phyloP scores from a whole-genome alignment of 2,888 invertebrate species.

The Morinoia aosen region DNA sequence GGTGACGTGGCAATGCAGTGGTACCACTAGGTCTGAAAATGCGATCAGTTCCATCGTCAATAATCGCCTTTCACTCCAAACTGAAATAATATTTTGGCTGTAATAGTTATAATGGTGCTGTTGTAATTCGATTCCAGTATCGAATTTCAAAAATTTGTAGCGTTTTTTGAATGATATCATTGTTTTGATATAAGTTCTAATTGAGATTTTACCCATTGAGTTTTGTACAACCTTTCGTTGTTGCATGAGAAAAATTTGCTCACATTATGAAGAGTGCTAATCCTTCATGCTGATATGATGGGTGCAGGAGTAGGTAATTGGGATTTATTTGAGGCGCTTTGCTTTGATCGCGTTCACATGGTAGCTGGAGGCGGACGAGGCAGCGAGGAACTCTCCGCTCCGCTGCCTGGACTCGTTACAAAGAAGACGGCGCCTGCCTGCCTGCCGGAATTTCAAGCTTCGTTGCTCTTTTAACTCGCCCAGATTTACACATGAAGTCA shows the following conservation, averaged over 20 bases:
- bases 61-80: too few species aligned
- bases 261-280: not conserved
- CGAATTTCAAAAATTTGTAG: not conserved
- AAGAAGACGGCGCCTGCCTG: constrained; percentile 47
- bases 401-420: constrained; percentile 36
- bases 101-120: too few species aligned
- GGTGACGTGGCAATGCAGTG: too few species aligned
- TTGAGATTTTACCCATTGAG: not conserved
- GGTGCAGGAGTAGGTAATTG: not conserved
- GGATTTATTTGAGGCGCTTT: not conserved
- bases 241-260: not conserved
- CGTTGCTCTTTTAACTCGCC: constrained; percentile 15
- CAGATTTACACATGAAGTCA: constrained; percentile 29
- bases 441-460: constrained; percentile 48
- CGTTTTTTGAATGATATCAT: not conserved
- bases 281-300: not conserved
- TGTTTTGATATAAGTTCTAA: not conserved
- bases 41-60: not conserved
- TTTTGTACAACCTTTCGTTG: not conserved
- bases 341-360: constrained; percentile 4
- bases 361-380: not conserved
- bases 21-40: too few species aligned
- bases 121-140: not conserved
- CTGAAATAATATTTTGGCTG: too few species aligned
- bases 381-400: not conserved